phyloP scores from a whole-genome alignment of 2,113 vertebrate species.

The Cranoglanis bouderius region DNA sequence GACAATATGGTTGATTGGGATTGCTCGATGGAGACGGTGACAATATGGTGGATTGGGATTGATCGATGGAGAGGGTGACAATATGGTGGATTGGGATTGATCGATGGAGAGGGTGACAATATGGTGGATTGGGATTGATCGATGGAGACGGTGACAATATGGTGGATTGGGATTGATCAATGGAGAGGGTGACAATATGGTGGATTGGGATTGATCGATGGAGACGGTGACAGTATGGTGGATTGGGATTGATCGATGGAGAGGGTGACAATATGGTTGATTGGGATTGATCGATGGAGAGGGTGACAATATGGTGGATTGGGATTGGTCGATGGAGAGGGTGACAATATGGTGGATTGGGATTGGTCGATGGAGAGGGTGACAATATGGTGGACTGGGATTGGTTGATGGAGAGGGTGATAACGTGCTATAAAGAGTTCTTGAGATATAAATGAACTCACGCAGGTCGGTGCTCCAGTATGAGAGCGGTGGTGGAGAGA shows the following conservation, averaged over 20 bases:
- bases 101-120: neutral
- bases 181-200: neutral
- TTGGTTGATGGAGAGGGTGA: neutral
- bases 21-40: neutral
- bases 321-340: neutral
- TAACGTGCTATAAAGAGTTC: too few relatives aligned
- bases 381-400: neutral
- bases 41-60: neutral
- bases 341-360: neutral
- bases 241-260: too few relatives aligned
- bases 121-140: too few relatives aligned
- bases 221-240: too few relatives aligned
- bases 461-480: constrained; percentile 93
- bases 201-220: too few relatives aligned
- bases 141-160: too few relatives aligned
- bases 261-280: too few relatives aligned
- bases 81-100: neutral
- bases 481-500: constrained; percentile 94
- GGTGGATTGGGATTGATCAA: neutral
- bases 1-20: neutral
- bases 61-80: neutral
- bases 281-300: too few relatives aligned
- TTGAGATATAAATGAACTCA: constrained; percentile 68
- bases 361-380: neutral
- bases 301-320: too few relatives aligned